Evolutionary conservation across 2,113 vertebrate species (phyloP).

Genomic region (Cnemophilus loriae): DNA sequence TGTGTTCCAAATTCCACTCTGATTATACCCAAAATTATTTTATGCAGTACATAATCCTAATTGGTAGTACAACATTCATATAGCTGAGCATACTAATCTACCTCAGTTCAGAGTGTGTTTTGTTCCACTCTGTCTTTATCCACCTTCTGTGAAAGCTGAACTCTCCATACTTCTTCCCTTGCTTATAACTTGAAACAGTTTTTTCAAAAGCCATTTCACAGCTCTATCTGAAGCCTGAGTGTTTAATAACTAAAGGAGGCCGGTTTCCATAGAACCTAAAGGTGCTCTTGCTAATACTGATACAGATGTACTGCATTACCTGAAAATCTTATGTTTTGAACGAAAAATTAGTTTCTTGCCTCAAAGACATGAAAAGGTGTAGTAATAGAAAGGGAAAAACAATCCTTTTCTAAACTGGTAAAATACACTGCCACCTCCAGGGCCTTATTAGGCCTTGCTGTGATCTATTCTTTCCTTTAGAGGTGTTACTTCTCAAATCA

Average conservation of each 20-base stretch:
- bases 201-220: neutral
- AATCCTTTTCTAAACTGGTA: neutral
- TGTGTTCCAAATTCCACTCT: neutral
- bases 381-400: neutral
- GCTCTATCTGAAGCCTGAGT: neutral
- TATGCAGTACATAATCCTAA: neutral
- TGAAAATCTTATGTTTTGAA: neutral
- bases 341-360: neutral
- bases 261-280: neutral
- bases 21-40: constrained; percentile 7
- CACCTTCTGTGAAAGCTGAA: neutral
- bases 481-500: neutral
- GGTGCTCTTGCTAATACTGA: neutral
- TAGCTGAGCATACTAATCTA: neutral
- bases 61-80: neutral
- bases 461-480: neutral
- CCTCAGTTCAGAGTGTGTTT: neutral
- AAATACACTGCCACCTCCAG: neutral
- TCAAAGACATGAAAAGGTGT: neutral
- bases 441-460: neutral
- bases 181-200: neutral
- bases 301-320: neutral
- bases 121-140: neutral
- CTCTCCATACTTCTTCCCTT: neutral
- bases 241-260: neutral